Conservation (phyloP, 2,888 invertebrate genomes). For the Keiferia lycopersicella region DNA sequence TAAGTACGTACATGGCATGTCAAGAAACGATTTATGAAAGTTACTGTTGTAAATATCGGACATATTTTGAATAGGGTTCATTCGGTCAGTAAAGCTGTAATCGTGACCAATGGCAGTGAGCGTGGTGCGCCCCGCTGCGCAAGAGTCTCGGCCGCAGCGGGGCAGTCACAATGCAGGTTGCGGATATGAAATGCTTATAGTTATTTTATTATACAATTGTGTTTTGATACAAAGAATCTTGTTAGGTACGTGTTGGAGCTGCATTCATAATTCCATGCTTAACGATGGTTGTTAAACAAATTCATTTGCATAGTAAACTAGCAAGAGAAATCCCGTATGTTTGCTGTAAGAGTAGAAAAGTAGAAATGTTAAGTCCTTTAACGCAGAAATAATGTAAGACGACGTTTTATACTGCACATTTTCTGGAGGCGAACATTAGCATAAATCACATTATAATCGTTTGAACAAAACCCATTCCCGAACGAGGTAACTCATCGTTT, state of each 20-base stretch:
- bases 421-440: slow-evolving; percentile 14
- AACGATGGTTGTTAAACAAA: not conserved
- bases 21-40: slow-evolving; percentile 23
- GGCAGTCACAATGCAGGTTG: slow-evolving; percentile 41
- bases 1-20: not conserved
- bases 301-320: not conserved
- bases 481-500: slow-evolving; percentile 32
- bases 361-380: not conserved
- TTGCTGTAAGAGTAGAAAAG: not conserved
- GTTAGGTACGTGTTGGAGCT: not conserved
- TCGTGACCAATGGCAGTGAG: slow-evolving; percentile 72
- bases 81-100: slow-evolving; percentile 64
- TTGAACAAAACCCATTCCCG: slow-evolving; percentile 29
- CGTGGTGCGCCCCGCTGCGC: slow-evolving; percentile 52
- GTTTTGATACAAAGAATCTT: slow-evolving; percentile 10
- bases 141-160: slow-evolving; percentile 63
- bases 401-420: not conserved
- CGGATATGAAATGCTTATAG: slow-evolving; percentile 23
- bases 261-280: slow-evolving; percentile 1
- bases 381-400: not conserved
- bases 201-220: slow-evolving; percentile 28
- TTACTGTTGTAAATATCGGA: slow-evolving; percentile 9
- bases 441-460: slow-evolving; percentile 29
- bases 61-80: slow-evolving; percentile 55
- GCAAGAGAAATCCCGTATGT: not conserved